Evolutionary conservation across 2,888 invertebrate species (phyloP).

Genomic region (Agonum fuliginosum): DNA sequence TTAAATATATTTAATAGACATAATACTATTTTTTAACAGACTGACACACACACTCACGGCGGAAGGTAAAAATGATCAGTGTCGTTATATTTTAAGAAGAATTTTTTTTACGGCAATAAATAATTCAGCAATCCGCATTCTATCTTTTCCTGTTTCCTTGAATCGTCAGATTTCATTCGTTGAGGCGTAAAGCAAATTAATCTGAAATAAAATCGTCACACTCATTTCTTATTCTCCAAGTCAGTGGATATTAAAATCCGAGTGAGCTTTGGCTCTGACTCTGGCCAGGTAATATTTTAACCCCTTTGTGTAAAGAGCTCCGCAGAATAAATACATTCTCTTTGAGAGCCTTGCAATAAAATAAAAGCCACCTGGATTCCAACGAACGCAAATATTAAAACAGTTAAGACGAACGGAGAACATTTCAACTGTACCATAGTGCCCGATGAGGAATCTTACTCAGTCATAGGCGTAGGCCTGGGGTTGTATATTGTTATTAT

Average conservation of each 20-base stretch:
- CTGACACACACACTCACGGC: no score
- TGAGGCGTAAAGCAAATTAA: slow-evolving; percentile 47
- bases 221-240: slow-evolving; percentile 38
- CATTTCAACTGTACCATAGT: slow-evolving; percentile 46
- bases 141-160: no score
- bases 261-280: slow-evolving; percentile 4
- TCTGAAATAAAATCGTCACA: slow-evolving; percentile 55
- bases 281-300: slow-evolving; percentile 52
- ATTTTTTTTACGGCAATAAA: no score
- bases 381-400: slow-evolving; percentile 57
- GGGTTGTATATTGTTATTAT: no score
- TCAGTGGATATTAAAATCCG: slow-evolving; percentile 48
- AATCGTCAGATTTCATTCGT: slow-evolving; percentile 5
- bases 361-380: slow-evolving; percentile 55
- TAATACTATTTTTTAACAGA: no score
- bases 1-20: no score
- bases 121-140: no score
- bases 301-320: slow-evolving; percentile 58
- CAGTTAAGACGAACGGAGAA: slow-evolving; percentile 52
- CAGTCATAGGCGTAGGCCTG: background rate
- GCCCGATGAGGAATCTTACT: slow-evolving; percentile 30
- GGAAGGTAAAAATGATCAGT: no score
- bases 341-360: slow-evolving; percentile 57
- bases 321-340: slow-evolving; percentile 59
- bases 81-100: no score